Evolutionary conservation across 2,888 invertebrate genomes (phyloP).

Genomic region (Cephus rjabovi): DNA sequence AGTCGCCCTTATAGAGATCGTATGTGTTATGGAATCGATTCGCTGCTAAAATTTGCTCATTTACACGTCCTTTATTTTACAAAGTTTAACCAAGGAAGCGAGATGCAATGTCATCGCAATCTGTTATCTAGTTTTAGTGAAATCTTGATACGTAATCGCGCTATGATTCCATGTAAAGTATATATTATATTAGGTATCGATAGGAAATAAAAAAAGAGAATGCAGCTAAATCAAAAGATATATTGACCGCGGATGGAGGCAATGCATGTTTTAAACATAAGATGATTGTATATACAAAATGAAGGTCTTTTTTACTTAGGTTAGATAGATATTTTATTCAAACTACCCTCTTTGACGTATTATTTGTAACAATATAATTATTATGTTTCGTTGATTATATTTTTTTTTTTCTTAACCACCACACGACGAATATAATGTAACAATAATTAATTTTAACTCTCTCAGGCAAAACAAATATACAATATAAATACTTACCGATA

Average conservation of each 20-base stretch:
- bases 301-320: slow-evolving; percentile 27
- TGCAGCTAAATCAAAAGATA: slow-evolving; percentile 29
- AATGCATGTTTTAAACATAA: neutral
- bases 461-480: too few species aligned
- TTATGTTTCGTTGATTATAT: too few species aligned
- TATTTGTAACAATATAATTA: too few species aligned
- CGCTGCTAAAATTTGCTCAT: neutral
- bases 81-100: slow-evolving; percentile 8
- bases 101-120: slow-evolving; percentile 4
- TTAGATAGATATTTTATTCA: too few species aligned
- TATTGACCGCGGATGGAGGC: neutral
- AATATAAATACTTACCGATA: too few species aligned
- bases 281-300: slow-evolving; percentile 34
- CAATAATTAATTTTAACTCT: neutral
- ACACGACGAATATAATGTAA: too few species aligned
- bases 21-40: slow-evolving; percentile 3
- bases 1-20: slow-evolving; percentile 20
- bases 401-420: too few species aligned
- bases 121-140: slow-evolving; percentile 22
- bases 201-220: slow-evolving; percentile 19
- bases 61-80: slow-evolving; percentile 16
- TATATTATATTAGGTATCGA: slow-evolving; percentile 20
- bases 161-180: neutral
- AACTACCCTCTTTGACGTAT: too few species aligned
- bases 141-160: slow-evolving; percentile 8